A percentile compares a stretch with the other conserved stretches of the same genome.
Evolutionary conservation across 2,797 vertebrate genomes (phyloP).

Genomic region (Anas capensis): DNA sequence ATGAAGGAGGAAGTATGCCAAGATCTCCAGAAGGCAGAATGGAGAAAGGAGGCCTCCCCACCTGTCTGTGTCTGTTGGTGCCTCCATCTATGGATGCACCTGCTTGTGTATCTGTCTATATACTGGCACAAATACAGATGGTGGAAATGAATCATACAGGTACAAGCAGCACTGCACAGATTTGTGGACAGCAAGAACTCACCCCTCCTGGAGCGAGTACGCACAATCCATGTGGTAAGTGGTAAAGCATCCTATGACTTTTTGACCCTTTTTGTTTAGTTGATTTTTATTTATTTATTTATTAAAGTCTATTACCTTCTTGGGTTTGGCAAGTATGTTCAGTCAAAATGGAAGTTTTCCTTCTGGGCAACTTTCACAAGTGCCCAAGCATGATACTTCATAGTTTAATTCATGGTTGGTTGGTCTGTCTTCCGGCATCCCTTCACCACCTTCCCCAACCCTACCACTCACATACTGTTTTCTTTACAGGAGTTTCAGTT

Average conservation of each 20-base stretch:
- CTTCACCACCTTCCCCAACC: neutral
- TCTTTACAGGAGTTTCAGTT: neutral
- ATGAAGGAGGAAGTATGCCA: slow-evolving; percentile 23
- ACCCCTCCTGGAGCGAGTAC: neutral
- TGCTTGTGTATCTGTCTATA: neutral
- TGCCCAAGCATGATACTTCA: neutral
- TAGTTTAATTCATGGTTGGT: neutral
- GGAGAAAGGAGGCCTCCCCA: neutral
- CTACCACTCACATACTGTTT: neutral
- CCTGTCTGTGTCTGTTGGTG: slow-evolving; percentile 4
- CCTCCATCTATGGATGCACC: slow-evolving; percentile 31
- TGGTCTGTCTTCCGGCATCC: neutral
- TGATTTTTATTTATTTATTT: neutral
- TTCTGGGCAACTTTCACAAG: rapidly evolving
- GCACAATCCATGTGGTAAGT: neutral
- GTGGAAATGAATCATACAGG: neutral
- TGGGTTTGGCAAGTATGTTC: neutral
- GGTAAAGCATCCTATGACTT: neutral
- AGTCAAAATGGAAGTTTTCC: neutral
- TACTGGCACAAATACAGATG: slow-evolving; percentile 29
- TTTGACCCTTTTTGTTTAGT: neutral
- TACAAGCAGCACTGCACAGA: slow-evolving; percentile 28
- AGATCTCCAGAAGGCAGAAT: slow-evolving; percentile 54
- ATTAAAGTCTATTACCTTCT: neutral
- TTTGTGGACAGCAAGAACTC: slow-evolving; percentile 9